phyloP scores from a whole-genome alignment of 1,140 invertebrate species.

The Myzus persicae region DNA sequence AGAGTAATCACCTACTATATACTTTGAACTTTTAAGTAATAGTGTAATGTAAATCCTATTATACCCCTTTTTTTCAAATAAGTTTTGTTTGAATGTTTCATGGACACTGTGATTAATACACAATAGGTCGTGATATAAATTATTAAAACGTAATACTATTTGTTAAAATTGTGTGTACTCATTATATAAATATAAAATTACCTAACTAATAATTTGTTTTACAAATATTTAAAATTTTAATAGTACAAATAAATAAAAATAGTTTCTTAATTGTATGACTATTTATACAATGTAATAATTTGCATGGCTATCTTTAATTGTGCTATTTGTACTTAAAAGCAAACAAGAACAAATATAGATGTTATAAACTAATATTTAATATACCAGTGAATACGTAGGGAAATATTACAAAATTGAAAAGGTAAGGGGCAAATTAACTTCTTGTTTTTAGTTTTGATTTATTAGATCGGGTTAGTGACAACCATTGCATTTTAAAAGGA shows the following conservation, averaged over 20 bases:
- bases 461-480: background rate
- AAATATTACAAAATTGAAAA: background rate
- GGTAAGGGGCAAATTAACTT: background rate
- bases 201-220: too few species aligned
- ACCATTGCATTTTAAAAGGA: slow-evolving; percentile 2
- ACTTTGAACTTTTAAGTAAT: background rate
- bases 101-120: background rate
- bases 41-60: background rate
- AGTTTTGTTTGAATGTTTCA: background rate
- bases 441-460: slow-evolving; percentile 18
- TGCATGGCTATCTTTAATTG: background rate
- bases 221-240: background rate
- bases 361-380: background rate
- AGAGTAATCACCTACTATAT: background rate
- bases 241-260: background rate
- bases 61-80: background rate
- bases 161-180: too few species aligned
- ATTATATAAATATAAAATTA: too few species aligned
- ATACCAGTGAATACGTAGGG: background rate
- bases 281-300: too few species aligned
- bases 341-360: background rate
- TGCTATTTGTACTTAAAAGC: background rate
- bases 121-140: background rate
- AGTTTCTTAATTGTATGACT: background rate
- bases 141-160: background rate